phyloP scores from a whole-genome alignment of 2,797 vertebrate genomes.

The Euthynnus affinis region DNA sequence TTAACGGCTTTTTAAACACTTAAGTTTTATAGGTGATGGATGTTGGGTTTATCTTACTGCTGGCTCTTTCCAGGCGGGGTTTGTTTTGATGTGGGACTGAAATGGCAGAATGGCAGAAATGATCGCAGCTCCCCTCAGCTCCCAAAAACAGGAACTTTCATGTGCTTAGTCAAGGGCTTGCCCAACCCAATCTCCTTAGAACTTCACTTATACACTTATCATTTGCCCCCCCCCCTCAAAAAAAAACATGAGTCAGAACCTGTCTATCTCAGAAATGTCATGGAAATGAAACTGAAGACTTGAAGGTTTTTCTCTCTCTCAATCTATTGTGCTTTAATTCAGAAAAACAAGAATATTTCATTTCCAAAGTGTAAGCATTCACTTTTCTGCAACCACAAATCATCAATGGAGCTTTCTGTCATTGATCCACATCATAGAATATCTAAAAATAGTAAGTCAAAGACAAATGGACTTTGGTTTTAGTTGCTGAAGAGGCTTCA shows the following conservation, averaged over 20 bases:
- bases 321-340: neutral
- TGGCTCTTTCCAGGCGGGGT: constrained; percentile 59
- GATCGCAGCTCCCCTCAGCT: constrained; percentile 2
- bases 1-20: constrained; percentile 81
- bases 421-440: neutral
- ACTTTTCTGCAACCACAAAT: neutral
- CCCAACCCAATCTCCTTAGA: neutral
- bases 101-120: constrained; percentile 30
- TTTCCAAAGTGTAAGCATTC: neutral
- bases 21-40: constrained; percentile 69
- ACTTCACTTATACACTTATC: neutral
- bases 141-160: constrained; percentile 2
- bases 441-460: constrained; percentile 13
- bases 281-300: neutral
- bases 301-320: neutral
- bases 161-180: constrained; percentile 5
- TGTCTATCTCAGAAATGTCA: neutral
- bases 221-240: no score
- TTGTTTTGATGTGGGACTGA: constrained; percentile 34
- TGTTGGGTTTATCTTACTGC: constrained; percentile 74
- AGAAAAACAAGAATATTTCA: neutral
- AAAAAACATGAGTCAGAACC: neutral
- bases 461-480: neutral
- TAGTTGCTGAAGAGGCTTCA: neutral
- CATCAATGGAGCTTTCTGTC: neutral